Evolutionary conservation across 2,888 invertebrate genomes (phyloP).

Genomic region (Acleris sparsana): DNA sequence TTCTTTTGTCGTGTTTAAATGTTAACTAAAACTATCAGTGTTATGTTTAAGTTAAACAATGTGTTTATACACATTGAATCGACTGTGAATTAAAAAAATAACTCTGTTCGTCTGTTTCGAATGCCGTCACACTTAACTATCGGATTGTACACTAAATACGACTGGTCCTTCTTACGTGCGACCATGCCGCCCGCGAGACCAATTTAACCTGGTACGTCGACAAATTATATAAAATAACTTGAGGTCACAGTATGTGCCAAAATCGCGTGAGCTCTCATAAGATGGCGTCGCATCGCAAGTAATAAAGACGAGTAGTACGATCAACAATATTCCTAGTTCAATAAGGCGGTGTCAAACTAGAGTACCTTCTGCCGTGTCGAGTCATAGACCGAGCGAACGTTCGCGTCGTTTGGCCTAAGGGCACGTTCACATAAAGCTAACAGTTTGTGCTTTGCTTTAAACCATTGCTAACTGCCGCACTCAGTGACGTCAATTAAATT

Average conservation of each 20-base stretch:
- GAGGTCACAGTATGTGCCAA: too few relatives aligned
- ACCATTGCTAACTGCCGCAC: too few relatives aligned
- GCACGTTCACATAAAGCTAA: too few relatives aligned
- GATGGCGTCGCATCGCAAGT: neutral
- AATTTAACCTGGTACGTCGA: too few relatives aligned
- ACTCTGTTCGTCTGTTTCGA: slow-evolving; percentile 7
- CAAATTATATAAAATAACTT: too few relatives aligned
- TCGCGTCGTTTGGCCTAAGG: neutral
- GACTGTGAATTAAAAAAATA: neutral
- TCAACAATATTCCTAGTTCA: slow-evolving; percentile 43
- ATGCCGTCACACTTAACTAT: slow-evolving; percentile 7
- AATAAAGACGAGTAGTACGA: slow-evolving; percentile 14
- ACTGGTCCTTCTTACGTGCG: slow-evolving; percentile 19
- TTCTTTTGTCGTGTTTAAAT: too few relatives aligned
- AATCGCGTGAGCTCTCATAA: too few relatives aligned
- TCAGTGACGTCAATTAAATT: too few relatives aligned
- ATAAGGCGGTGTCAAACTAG: slow-evolving; percentile 67
- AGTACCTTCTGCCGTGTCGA: slow-evolving; percentile 47
- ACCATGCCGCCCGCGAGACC: neutral
- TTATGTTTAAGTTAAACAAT: neutral
- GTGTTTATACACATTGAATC: neutral
- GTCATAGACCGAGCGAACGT: slow-evolving; percentile 7
- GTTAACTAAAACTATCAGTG: too few relatives aligned
- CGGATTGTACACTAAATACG: slow-evolving; percentile 13
- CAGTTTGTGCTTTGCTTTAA: too few relatives aligned